Evolutionary conservation across 2,888 invertebrate species (phyloP).

Genomic region (Hemicrepidius hirtus): DNA sequence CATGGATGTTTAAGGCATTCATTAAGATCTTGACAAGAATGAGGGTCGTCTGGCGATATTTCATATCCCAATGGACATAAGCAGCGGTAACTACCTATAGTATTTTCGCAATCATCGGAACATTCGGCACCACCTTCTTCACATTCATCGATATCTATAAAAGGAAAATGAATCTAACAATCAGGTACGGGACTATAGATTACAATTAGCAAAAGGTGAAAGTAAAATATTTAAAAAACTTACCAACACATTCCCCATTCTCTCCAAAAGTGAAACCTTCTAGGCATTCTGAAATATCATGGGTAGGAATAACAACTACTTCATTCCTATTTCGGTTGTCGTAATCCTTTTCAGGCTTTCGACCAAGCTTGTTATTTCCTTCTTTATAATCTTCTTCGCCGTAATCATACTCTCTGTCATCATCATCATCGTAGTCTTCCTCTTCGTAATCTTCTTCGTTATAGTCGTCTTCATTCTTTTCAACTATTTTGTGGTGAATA

Average conservation of each 20-base stretch:
- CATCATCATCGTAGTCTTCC: slow-evolving; percentile 11
- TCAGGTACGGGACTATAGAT: no score
- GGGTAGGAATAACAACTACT: slow-evolving; percentile 66
- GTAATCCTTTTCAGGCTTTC: slow-evolving; percentile 1
- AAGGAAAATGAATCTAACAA: not conserved
- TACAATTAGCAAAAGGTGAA: no score
- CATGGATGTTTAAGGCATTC: slow-evolving; percentile 70
- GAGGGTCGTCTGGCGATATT: slow-evolving; percentile 70
- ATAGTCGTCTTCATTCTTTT: slow-evolving; percentile 66
- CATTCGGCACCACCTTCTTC: slow-evolving; percentile 66
- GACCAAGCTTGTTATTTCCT: not conserved
- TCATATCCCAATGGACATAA: slow-evolving; percentile 76
- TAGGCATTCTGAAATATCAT: slow-evolving; percentile 64
- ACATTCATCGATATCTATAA: slow-evolving; percentile 68
- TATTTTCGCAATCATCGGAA: slow-evolving; percentile 73
- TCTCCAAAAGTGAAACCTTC: slow-evolving; percentile 56
- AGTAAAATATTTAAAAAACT: not conserved
- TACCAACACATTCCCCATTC: slow-evolving; percentile 38
- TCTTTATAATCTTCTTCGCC: slow-evolving; percentile 24
- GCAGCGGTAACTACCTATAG: slow-evolving; percentile 75
- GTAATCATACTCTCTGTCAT: slow-evolving; percentile 4
- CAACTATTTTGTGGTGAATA: not conserved
- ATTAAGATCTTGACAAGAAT: slow-evolving; percentile 72
- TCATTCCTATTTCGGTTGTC: slow-evolving; percentile 16
- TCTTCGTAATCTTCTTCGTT: slow-evolving; percentile 67